phyloP scores from a whole-genome alignment of 2,888 invertebrate genomes.

The Pseudeuparius sepicola region DNA sequence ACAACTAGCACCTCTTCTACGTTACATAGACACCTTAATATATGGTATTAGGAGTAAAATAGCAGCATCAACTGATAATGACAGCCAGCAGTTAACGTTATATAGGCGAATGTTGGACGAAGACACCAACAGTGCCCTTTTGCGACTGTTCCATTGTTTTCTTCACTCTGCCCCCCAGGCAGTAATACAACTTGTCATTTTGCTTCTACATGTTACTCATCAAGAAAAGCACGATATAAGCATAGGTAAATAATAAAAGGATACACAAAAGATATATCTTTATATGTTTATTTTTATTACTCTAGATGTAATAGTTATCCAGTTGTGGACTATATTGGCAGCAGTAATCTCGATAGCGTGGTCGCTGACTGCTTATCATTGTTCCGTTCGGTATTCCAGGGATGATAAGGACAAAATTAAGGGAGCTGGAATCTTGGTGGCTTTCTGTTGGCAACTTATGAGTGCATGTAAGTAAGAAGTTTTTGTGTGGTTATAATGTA shows the following conservation, averaged over 20 bases:
- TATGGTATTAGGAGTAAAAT: conserved; percentile 38
- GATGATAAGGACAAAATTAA: conserved; percentile 46
- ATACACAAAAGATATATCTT: too few relatives aligned
- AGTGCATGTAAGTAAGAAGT: conserved; percentile 44
- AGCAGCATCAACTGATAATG: conserved; percentile 31
- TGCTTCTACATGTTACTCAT: conserved; percentile 32
- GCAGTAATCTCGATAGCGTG: conserved; percentile 50
- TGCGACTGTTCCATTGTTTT: conserved; percentile 40
- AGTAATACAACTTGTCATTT: conserved; percentile 38
- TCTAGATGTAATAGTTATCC: conserved; percentile 38
- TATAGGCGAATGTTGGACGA: conserved; percentile 41
- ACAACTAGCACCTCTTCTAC: conserved; percentile 41
- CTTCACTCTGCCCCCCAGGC: conserved; percentile 40
- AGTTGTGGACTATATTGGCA: conserved; percentile 42
- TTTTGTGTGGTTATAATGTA: too few relatives aligned
- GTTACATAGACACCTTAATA: conserved; percentile 39
- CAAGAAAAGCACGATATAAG: conserved; percentile 23
- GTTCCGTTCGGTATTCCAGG: conserved; percentile 47
- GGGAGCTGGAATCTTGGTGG: conserved; percentile 42
- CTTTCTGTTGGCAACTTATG: conserved; percentile 50
- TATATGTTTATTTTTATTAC: background rate
- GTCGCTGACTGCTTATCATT: conserved; percentile 50
- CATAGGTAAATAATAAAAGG: conserved; percentile 10
- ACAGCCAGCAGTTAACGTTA: conserved; percentile 33
- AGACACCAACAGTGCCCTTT: conserved; percentile 39